Evolutionary conservation across 2,888 invertebrate species (phyloP).

Genomic region (Coenonympha glycerion): DNA sequence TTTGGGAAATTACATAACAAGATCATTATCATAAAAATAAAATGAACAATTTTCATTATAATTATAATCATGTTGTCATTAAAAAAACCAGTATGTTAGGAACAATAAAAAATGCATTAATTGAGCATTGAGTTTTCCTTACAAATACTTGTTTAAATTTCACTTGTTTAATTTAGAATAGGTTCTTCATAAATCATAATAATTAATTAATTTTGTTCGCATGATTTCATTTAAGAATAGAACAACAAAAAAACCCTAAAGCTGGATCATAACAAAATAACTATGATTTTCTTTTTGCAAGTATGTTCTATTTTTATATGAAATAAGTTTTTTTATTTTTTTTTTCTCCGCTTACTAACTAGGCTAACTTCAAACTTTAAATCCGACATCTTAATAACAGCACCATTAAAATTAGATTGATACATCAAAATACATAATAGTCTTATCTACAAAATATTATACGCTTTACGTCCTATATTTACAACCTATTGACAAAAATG

Average conservation of each 20-base stretch:
- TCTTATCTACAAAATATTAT: conserved; percentile 28
- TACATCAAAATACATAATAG: conserved; percentile 25
- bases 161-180: not conserved
- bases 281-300: too few relatives aligned
- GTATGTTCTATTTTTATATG: conserved; percentile 2
- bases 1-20: conserved; percentile 1
- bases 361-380: conserved; percentile 14
- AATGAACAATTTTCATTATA: not conserved
- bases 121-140: conserved; percentile 36
- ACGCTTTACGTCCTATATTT: conserved; percentile 29
- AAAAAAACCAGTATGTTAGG: conserved; percentile 31
- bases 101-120: conserved; percentile 42
- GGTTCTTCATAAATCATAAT: too few relatives aligned
- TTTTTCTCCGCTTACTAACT: not conserved
- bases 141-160: not conserved
- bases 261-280: too few relatives aligned
- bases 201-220: not conserved
- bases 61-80: conserved; percentile 13
- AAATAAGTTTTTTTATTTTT: not conserved
- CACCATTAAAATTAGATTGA: conserved; percentile 31
- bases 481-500: conserved; percentile 28
- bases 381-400: conserved; percentile 31
- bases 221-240: not conserved
- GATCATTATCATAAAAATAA: not conserved
- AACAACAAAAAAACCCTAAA: too few relatives aligned